These are phyloP conservation scores for Sebastes aleutianus DNA, from an alignment of 2,797 vertebrate genomes.

Conservation along the genomic window DNA sequence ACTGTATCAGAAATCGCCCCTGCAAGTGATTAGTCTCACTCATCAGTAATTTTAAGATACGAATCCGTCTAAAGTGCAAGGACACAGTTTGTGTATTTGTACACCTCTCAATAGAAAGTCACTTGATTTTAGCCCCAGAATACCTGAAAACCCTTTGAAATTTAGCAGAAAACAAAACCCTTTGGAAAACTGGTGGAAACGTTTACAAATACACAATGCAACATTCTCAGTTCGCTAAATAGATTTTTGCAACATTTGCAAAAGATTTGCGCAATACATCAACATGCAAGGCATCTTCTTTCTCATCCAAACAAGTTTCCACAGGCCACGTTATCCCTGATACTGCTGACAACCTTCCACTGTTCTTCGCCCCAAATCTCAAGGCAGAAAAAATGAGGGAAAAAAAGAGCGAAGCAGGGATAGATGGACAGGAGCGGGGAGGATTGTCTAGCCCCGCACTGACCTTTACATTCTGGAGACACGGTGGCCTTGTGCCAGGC, in stretches of 20 bases:
- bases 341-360: conserved; percentile 3
- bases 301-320: not conserved
- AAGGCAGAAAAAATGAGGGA: not conserved
- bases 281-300: conserved; percentile 30
- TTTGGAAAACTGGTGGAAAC: not conserved
- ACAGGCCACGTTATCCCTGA: conserved; percentile 1
- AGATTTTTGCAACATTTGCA: conserved; percentile 15
- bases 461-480: conserved; percentile 51
- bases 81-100: conserved; percentile 22
- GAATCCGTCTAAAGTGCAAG: conserved; percentile 51
- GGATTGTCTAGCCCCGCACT: conserved; percentile 17
- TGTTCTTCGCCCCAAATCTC: conserved; percentile 13
- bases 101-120: conserved; percentile 3
- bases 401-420: conserved; percentile 7
- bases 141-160: conserved; percentile 13
- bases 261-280: conserved; percentile 9
- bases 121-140: conserved; percentile 12
- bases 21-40: not conserved
- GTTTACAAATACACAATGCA: conserved; percentile 15
- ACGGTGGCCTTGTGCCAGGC: conserved; percentile 10
- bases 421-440: conserved; percentile 4
- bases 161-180: not conserved
- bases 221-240: conserved; percentile 18
- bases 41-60: conserved; percentile 5
- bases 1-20: conserved; percentile 18